Percentiles rank a stretch among this genome's conserved stretches.
phyloP scores from a whole-genome alignment of 2,888 invertebrate genomes.

The Cetonia aurata region DNA sequence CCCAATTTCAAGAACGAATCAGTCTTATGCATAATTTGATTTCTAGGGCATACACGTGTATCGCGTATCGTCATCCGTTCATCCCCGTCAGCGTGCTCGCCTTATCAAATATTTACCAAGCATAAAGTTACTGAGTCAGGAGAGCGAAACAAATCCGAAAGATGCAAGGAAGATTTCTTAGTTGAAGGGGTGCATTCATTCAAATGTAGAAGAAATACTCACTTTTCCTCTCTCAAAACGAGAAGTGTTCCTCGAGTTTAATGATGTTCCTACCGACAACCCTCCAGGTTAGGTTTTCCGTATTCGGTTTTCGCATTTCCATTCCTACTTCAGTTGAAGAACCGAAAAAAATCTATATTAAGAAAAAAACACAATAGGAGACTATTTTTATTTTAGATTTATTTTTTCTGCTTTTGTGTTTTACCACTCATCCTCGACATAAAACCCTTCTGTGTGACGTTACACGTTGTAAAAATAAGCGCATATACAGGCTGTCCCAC shows the following conservation, averaged over 20 bases:
- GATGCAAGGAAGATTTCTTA: slow-evolving; percentile 9
- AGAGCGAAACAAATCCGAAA: slow-evolving; percentile 25
- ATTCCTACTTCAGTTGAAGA: background rate
- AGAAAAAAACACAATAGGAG: background rate
- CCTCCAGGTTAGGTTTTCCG: slow-evolving; percentile 25
- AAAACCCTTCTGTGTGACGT: no score
- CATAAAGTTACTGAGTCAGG: slow-evolving; percentile 27
- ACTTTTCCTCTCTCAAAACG: slow-evolving; percentile 8
- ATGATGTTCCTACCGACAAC: slow-evolving; percentile 24
- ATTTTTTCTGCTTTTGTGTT: no score
- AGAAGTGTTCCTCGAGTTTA: slow-evolving; percentile 32
- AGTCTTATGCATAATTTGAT: slow-evolving; percentile 27
- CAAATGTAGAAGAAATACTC: slow-evolving; percentile 35
- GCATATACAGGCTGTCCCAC: no score
- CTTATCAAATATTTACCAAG: slow-evolving; percentile 33
- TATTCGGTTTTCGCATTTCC: slow-evolving; percentile 6
- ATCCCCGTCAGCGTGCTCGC: slow-evolving; percentile 26
- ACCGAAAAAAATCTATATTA: background rate
- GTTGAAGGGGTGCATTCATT: slow-evolving; percentile 28
- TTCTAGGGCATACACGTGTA: slow-evolving; percentile 1
- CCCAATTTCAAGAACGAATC: slow-evolving; percentile 18
- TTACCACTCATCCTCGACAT: no score
- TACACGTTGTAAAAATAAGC: no score
- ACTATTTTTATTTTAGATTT: no score
- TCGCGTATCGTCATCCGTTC: slow-evolving; percentile 11